A percentile compares a stretch with the other conserved stretches of the same genome.
Evolutionary conservation across 2,888 invertebrate genomes (phyloP).

Genomic region (Chloroclystis v-ata): DNA sequence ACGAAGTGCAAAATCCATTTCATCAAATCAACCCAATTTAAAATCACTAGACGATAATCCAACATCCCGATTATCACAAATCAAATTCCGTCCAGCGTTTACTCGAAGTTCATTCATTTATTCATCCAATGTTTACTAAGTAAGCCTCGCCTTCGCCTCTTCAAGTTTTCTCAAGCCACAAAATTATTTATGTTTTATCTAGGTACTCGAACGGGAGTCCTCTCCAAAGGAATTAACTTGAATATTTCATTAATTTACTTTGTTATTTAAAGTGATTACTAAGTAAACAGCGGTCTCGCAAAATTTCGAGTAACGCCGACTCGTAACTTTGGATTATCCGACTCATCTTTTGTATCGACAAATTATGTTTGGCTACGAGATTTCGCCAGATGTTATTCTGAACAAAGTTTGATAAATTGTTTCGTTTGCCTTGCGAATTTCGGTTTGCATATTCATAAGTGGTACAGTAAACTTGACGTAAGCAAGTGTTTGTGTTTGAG

Average conservation of each 20-base stretch:
- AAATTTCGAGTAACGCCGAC: slow-evolving; percentile 36
- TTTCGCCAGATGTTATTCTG: slow-evolving; percentile 38
- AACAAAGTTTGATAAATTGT: slow-evolving; percentile 36
- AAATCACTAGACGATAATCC: slow-evolving; percentile 20
- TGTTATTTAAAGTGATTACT: slow-evolving; percentile 56
- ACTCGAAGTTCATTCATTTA: slow-evolving; percentile 48
- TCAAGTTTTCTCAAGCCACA: slow-evolving; percentile 39
- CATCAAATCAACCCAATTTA: slow-evolving; percentile 18
- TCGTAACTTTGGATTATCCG: slow-evolving; percentile 39
- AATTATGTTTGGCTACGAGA: slow-evolving; percentile 49
- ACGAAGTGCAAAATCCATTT: slow-evolving; percentile 3
- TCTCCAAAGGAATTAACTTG: slow-evolving; percentile 54
- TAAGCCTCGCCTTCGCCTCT: slow-evolving; percentile 35
- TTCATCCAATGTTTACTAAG: slow-evolving; percentile 58
- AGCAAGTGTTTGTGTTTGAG: slow-evolving; percentile 8
- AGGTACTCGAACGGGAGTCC: slow-evolving; percentile 34
- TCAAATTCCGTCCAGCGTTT: slow-evolving; percentile 27
- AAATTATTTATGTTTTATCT: slow-evolving; percentile 48
- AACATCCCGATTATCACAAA: slow-evolving; percentile 25
- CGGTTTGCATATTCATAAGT: slow-evolving; percentile 17
- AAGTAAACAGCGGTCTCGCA: slow-evolving; percentile 52
- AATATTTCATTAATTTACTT: slow-evolving; percentile 67
- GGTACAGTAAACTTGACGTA: slow-evolving; percentile 16
- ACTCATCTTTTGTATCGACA: slow-evolving; percentile 48
- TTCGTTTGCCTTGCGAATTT: slow-evolving; percentile 29